Conservation (phyloP, 2,113 vertebrate species). For the Callospermophilus lateralis region DNA sequence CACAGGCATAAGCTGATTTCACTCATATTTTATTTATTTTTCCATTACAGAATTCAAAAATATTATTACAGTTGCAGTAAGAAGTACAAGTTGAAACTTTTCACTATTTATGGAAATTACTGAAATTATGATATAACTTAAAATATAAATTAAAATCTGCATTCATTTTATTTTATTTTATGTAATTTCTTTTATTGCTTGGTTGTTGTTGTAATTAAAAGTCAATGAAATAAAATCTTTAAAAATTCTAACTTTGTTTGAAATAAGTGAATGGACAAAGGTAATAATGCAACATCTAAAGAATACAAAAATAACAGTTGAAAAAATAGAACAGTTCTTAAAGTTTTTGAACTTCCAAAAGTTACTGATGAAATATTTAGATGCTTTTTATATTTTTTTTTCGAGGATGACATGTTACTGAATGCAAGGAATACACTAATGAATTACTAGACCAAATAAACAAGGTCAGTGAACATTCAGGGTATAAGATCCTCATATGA, state of each 20-base stretch:
- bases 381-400: background rate
- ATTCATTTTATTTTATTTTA: background rate
- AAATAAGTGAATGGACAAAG: background rate
- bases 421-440: background rate
- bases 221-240: background rate
- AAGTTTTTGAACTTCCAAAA: background rate
- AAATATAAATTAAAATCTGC: background rate
- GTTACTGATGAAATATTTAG: background rate
- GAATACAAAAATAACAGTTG: background rate
- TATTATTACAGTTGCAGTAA: background rate
- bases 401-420: background rate
- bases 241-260: background rate
- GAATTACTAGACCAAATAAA: background rate
- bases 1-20: background rate
- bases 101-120: background rate
- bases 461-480: too few species aligned
- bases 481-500: too few species aligned
- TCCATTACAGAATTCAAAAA: background rate
- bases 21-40: background rate
- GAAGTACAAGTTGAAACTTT: background rate
- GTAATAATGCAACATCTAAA: background rate
- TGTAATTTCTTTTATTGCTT: background rate
- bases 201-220: background rate
- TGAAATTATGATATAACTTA: background rate
- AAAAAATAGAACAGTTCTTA: background rate